These are phyloP conservation scores for Serripes groenlandicus DNA, from an alignment of 2,888 invertebrate genomes.

Conservation along the genomic window DNA sequence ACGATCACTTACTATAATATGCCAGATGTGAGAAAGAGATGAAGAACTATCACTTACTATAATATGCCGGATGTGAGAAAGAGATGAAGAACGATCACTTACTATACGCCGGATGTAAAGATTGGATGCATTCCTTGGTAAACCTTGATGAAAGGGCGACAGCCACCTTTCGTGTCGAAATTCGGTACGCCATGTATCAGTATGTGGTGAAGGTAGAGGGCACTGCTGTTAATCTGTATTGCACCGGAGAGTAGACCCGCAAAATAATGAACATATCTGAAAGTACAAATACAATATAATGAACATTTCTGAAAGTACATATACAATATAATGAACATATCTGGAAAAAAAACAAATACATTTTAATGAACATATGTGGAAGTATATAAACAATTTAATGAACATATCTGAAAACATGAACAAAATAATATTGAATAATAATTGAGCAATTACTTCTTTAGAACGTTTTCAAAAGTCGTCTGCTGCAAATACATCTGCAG, in stretches of 20 bases:
- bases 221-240: slow-evolving; percentile 95
- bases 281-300: slow-evolving; percentile 90
- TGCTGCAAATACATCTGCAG: too few species aligned
- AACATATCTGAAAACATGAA: not conserved
- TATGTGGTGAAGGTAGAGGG: slow-evolving; percentile 94
- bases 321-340: slow-evolving; percentile 97
- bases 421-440: too few species aligned
- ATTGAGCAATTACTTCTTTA: too few species aligned
- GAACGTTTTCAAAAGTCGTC: too few species aligned
- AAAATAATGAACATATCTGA: slow-evolving; percentile 96
- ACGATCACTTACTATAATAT: too few species aligned
- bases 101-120: slow-evolving; percentile 94
- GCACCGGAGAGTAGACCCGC: slow-evolving; percentile 95
- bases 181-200: slow-evolving; percentile 94
- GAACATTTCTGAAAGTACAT: slow-evolving; percentile 94
- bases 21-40: too few species aligned
- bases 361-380: too few species aligned
- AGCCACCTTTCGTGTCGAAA: slow-evolving; percentile 89
- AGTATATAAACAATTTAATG: too few species aligned
- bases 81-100: slow-evolving; percentile 76
- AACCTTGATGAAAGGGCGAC: slow-evolving; percentile 88
- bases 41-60: too few species aligned
- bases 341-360: slow-evolving; percentile 87
- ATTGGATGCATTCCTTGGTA: slow-evolving; percentile 96
- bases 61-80: slow-evolving; percentile 95